Conservation (phyloP, 2,888 invertebrate genomes). For the Ecliptopera silaceata region DNA sequence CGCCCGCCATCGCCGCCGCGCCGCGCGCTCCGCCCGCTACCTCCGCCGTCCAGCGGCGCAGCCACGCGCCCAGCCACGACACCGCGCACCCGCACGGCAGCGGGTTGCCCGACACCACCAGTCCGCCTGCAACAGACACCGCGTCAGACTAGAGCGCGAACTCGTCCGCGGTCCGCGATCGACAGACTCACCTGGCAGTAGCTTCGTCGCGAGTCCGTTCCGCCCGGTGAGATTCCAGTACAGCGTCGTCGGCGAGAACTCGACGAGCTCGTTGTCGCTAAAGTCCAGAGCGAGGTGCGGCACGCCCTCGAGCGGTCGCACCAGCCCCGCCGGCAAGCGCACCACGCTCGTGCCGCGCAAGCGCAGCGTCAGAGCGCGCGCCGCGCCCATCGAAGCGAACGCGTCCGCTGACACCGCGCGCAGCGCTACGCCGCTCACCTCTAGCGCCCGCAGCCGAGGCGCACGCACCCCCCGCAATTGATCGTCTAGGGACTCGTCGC, state of each 20-base stretch:
- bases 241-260: slow-evolving; percentile 88
- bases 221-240: slow-evolving; percentile 91
- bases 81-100: slow-evolving; percentile 92
- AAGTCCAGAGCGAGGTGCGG: slow-evolving; percentile 90
- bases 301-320: slow-evolving; percentile 86
- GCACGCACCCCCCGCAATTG: slow-evolving; percentile 88
- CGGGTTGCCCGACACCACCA: slow-evolving; percentile 90
- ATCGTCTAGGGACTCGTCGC: slow-evolving; percentile 85
- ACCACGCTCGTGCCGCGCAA: slow-evolving; percentile 88
- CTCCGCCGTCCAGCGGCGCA: slow-evolving; percentile 93
- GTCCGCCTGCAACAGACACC: slow-evolving; percentile 84
- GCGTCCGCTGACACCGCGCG: slow-evolving; percentile 86
- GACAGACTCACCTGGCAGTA: slow-evolving; percentile 85
- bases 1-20: slow-evolving; percentile 43
- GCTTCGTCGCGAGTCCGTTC: slow-evolving; percentile 91
- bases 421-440: slow-evolving; percentile 88
- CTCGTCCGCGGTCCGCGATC: not conserved
- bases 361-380: slow-evolving; percentile 86
- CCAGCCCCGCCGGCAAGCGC: slow-evolving; percentile 88
- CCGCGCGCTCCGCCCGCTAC: slow-evolving; percentile 83
- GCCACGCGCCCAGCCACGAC: slow-evolving; percentile 93
- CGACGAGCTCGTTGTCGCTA: slow-evolving; percentile 87
- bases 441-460: slow-evolving; percentile 88
- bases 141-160: not conserved
- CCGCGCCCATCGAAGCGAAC: slow-evolving; percentile 86